Base-by-base conservation (phyloP, 2,113 vertebrate genomes). In the Rana temporaria region DNA sequence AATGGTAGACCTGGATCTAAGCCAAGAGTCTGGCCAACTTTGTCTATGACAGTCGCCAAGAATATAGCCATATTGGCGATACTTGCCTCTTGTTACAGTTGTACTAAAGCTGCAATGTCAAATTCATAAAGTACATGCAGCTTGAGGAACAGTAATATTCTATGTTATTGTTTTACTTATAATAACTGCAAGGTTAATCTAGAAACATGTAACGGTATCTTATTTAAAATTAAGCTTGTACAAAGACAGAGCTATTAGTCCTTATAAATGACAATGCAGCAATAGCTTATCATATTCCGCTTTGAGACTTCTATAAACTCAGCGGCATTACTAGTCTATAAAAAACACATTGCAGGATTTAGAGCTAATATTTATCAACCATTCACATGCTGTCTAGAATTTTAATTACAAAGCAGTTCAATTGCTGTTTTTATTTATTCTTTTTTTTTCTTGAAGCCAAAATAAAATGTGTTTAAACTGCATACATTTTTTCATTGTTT, bases 121-220 rank as follows among this genome's bases (percentile, higher is more conserved):
- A 85, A 68, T 89, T 90, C 86, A 66, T 88, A 48, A 62, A 53
- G 20, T 89, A 90, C 85, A 66, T 87, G 57, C 69, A 60, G 32
- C 79, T 48, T 79, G 80, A 55, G 18, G 30, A 83, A 53, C 17
- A 79, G 4, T 78, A 72, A 87, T 86, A 34, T 81, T 64, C n/a
- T 79, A 1, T 76, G 75, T 88, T 87, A 34, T 81, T 24, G 72
- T 89, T 85, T 87, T 85, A 52, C 34, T 86, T 86, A 5, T 69
- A 88, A 68, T 55, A 77, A 75, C 48, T 64, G 52, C 88, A 26
- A 82, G 84, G 42, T 66, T 85, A 67, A 85, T 80, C 32, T 42
- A 70, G 26, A 69, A 53, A 30, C 19, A 60, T 85, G 66, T 67
- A 75, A 65, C 80, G 67, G 34, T 48, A 67, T 67, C 70, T 56